A percentile compares a stretch with the other conserved stretches of the same genome.
These are phyloP conservation scores for Gouania willdenowi DNA, from an alignment of 2,797 vertebrate species.

Conservation along the genomic window DNA sequence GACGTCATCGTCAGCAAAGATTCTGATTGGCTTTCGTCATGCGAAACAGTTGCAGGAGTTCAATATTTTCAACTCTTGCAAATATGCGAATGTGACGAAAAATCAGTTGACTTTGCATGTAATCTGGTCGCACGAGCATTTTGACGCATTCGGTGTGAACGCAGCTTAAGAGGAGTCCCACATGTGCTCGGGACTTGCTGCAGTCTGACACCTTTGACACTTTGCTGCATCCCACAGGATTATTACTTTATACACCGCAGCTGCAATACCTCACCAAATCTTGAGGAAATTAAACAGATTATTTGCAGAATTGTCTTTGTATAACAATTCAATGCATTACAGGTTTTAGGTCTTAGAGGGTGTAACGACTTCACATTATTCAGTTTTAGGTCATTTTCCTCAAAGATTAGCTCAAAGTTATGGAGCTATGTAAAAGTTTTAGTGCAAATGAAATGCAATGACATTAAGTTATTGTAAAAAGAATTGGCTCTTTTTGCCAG, in stretches of 20 bases:
- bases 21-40: too few species aligned
- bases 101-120: too few species aligned
- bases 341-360: conserved; percentile 33
- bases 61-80: too few species aligned
- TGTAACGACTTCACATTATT: conserved; percentile 38
- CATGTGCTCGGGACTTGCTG: conserved; percentile 1
- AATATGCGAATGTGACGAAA: too few species aligned
- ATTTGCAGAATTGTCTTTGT: conserved; percentile 6
- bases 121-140: too few species aligned
- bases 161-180: conserved; percentile 14
- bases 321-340: conserved; percentile 41
- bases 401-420: conserved; percentile 36
- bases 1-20: too few species aligned
- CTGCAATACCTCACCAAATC: neutral
- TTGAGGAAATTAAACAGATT: conserved; percentile 15
- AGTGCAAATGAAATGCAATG: conserved; percentile 39
- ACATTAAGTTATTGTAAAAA: conserved; percentile 15
- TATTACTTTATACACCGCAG: neutral
- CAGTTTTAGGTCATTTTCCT: conserved; percentile 37
- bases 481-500: conserved; percentile 10
- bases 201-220: conserved; percentile 12
- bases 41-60: too few species aligned
- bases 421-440: conserved; percentile 32
- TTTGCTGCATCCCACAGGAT: conserved; percentile 1
- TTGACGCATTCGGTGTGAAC: too few species aligned